Evolutionary conservation across 2,888 invertebrate species (phyloP), one percentile per base, ranked within the genome.

Genomic region (Brachycybe producta): DNA sequence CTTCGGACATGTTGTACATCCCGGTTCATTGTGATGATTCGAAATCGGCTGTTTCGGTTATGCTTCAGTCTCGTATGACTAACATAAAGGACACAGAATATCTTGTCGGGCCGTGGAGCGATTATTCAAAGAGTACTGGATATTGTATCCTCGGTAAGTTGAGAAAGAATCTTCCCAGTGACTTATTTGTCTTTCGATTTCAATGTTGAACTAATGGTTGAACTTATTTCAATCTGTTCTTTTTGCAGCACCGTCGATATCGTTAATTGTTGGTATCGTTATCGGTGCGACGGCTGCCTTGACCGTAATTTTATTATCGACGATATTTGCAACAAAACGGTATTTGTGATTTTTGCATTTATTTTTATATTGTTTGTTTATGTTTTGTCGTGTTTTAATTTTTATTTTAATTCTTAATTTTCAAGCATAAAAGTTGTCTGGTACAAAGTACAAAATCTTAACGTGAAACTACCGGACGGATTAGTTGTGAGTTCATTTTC

Each of bases 61-160:
- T 38, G 17, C 7, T 24, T 2, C 36, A 38, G 26, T 24, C 47
- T 15, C 19, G 38, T 15, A n/a, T 17, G 5, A 38, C 7, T 15
- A 47, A 47, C 19, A 8, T 36, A 27, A 23, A 21, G 17, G 26
- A 23, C 26, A 23, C 3, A 4, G 4, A 26, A 27, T 8, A 11
- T 15, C 27, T 47, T 35, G 38, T 15, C 7, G 47, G 47, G 26
- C 36, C 35, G n/a, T 47, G 47, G 47, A 47, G 47, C 38, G 47
- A 47, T 35, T 47, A 47, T 27, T 17, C 38, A 19, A 44, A 44
- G n/a, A n/a, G n/a, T n/a, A n/a, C n/a, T n/a, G n/a, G n/a, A n/a
- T n/a, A n/a, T n/a, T n/a, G n/a, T n/a, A n/a, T n/a, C n/a, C n/a
- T n/a, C n/a, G n/a, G n/a, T n/a, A n/a, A n/a, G n/a, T n/a, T n/a